Evolutionary conservation across 2,797 vertebrate species (phyloP), one percentile per base, ranked within the genome.

Genomic region (Notolepis coatsorum): DNA sequence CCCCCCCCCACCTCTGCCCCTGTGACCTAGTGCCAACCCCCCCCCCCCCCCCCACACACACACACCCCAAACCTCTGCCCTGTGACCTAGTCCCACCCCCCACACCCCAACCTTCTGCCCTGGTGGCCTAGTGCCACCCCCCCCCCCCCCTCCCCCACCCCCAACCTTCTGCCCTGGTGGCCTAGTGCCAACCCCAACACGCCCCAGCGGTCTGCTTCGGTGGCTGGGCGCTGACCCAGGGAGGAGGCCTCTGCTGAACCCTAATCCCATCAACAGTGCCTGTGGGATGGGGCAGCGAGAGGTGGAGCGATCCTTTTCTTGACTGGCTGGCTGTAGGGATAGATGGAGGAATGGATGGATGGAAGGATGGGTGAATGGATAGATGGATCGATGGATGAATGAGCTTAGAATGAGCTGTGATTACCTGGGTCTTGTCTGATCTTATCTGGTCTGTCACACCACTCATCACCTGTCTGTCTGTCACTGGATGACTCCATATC

Each of bases 211-310:
- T 60, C 42, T 67, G 70, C 45, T 50, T 39, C 9, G n/a, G 33
- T 66, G 67, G 54, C 63, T 72, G 25, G 51, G 21, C 54, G 21
- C 1, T 82, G 71, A 82, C 73, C 65, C 54, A 24, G 30, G 10
- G 49, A 3, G 1, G 60, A 24, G 55, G 17, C 45, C 65, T 47
- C 25, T 75, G 58, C 71, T 71, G 55, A 71, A 72, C 77, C 60
- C 48, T 68, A 65, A 83, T 79, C 69, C 51, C 51, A 59, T 64
- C 72, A n/a, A 12, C 12, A 23, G 49, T 55, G 30, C 28, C 20
- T 23, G 55, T 28, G 21, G 13, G 17, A 12, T 23, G 43, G 8
- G 37, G 27, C 15, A 2, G 43, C 18, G 27, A 56, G 41, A 24
- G 13, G 6, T 39, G 45, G 27, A 12, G 12, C 5, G 45, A 47